Conservation (phyloP, 2,888 invertebrate genomes). For the Xiphydria camelus region DNA sequence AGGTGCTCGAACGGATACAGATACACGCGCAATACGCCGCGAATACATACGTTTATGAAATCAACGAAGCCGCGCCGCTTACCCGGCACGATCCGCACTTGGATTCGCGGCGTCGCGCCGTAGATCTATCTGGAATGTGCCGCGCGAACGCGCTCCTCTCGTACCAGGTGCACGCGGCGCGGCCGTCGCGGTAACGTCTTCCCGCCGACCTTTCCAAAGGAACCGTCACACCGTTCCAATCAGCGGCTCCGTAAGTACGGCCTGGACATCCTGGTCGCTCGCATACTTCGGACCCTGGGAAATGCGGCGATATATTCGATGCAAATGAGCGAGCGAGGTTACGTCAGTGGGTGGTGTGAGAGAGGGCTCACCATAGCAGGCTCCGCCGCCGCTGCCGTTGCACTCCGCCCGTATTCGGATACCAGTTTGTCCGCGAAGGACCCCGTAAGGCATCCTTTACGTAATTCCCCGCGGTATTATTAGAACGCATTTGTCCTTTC, state of each 20-base stretch:
- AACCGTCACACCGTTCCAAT: neutral
- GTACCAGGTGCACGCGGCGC: neutral
- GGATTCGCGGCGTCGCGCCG: neutral
- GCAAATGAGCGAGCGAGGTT: constrained; percentile 30
- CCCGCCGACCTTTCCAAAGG: constrained; percentile 2
- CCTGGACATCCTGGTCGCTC: constrained; percentile 6
- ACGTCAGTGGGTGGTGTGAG: constrained; percentile 14
- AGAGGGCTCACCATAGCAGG: constrained; percentile 2
- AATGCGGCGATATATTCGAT: constrained; percentile 34
- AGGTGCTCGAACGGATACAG: no score
- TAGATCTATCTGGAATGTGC: neutral
- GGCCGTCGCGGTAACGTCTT: neutral
- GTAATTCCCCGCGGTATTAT: constrained; percentile 3
- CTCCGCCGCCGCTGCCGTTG: constrained; percentile 3
- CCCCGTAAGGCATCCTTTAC: constrained; percentile 4
- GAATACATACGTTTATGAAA: no score
- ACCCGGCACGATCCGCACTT: no score
- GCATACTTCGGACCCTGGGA: constrained; percentile 17
- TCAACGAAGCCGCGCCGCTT: no score
- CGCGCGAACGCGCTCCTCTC: no score
- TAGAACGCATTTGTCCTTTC: constrained; percentile 4
- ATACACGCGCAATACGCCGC: no score
- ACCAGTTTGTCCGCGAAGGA: neutral
- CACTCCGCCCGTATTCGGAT: constrained; percentile 4
- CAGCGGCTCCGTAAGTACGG: neutral